Evolutionary conservation across 2,797 vertebrate genomes (phyloP).

Genomic region (Coendou prehensilis): DNA sequence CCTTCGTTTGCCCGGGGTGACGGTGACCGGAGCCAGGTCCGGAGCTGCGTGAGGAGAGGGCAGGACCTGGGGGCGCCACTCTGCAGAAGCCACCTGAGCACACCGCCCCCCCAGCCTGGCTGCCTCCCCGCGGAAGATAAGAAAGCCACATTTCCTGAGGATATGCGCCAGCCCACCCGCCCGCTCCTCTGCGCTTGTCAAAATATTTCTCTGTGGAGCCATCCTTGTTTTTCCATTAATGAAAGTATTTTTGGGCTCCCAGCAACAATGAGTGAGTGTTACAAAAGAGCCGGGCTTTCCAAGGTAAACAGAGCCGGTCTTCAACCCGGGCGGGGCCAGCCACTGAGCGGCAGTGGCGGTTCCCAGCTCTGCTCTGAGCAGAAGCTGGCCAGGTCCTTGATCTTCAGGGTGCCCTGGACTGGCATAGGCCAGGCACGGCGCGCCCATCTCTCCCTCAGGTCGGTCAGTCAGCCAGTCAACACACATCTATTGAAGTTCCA

Average conservation of each 20-base stretch:
- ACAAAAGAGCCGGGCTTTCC: constrained; percentile 88
- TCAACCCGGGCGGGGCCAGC: neutral
- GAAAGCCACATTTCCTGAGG: constrained; percentile 88
- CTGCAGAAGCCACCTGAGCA: neutral
- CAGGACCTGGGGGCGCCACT: neutral
- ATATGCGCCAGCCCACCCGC: constrained; percentile 82
- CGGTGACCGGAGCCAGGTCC: too few species aligned
- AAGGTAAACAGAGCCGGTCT: constrained; percentile 87
- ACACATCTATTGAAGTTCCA: neutral
- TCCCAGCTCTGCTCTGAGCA: neutral
- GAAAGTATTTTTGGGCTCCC: constrained; percentile 89
- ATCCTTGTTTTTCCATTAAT: constrained; percentile 88
- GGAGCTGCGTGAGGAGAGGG: neutral
- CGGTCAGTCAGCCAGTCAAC: neutral
- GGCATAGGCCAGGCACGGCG: accelerated
- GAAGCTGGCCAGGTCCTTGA: neutral
- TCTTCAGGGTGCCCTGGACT: neutral
- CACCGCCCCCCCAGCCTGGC: neutral
- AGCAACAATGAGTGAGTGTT: constrained; percentile 87
- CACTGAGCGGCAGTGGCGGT: neutral
- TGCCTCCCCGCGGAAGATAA: constrained; percentile 83
- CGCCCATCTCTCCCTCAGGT: neutral
- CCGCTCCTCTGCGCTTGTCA: constrained; percentile 86
- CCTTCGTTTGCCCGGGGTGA: neutral
- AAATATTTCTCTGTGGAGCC: constrained; percentile 87